Evolutionary conservation across 30 jellyfish, hydroid and myxozoan genomes (phyloP).

Genomic region (Catostylus mosaicus): DNA sequence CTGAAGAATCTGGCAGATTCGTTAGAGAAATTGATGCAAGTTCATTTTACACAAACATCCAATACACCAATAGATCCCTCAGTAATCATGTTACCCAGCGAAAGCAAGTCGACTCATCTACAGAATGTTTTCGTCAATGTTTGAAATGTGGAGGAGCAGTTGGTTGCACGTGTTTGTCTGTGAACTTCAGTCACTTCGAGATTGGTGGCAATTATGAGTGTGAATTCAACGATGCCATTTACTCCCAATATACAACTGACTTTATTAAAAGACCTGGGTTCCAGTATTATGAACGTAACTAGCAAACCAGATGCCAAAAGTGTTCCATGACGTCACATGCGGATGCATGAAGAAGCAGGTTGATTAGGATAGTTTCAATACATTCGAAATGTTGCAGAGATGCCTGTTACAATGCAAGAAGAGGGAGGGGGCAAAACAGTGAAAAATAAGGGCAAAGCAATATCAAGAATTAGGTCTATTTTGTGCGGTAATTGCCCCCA

Average conservation of each 20-base stretch:
- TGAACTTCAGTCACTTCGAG: background rate
- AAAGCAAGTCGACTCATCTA: background rate
- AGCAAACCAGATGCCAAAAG: no score
- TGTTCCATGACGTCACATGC: no score
- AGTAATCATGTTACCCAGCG: background rate
- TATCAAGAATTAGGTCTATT: no score
- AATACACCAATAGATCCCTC: background rate
- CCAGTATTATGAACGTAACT: background rate
- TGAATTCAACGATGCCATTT: background rate
- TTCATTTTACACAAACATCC: background rate
- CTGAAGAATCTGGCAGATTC: no score
- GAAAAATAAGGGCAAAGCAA: no score
- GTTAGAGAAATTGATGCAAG: background rate
- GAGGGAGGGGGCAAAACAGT: no score
- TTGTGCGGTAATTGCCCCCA: no score
- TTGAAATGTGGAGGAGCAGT: background rate
- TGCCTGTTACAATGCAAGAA: no score
- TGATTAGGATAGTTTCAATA: no score
- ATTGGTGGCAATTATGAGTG: background rate
- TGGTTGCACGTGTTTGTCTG: background rate
- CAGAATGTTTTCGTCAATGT: conserved; percentile 6
- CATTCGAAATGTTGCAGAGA: no score
- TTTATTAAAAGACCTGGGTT: background rate
- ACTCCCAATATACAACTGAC: background rate
- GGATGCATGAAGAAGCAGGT: no score